These are phyloP conservation scores for pig (Sus scrofa) DNA, from an alignment of 2,113 vertebrate species.

Conservation along the genomic window T2T-Sscrofa CM000812.6:180696001-180696500, in stretches of 20 bases:
- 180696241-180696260: no score
- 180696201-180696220: not conserved
- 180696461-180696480: not conserved
- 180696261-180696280: no score
- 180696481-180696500: not conserved
- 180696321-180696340: not conserved
- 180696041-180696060: slow-evolving; percentile 46
- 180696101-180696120: slow-evolving; percentile 3
- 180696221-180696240: no score
- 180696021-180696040: not conserved
- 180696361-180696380: slow-evolving; percentile 37
- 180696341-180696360: not conserved
- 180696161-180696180: not conserved
- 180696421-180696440: not conserved
- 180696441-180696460: not conserved
- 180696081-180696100: slow-evolving; percentile 34
- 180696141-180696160: not conserved
- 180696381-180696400: slow-evolving; percentile 7
- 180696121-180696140: slow-evolving; percentile 4
- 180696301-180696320: no score
- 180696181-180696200: not conserved
- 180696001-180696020: not conserved
- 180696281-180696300: no score
- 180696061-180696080: slow-evolving; percentile 26
- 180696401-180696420: not conserved